Percentiles rank a stretch among this genome's conserved stretches.
These are phyloP conservation scores for Rhagium mordax DNA, from an alignment of 2,888 invertebrate genomes.

Conservation along the genomic window DNA sequence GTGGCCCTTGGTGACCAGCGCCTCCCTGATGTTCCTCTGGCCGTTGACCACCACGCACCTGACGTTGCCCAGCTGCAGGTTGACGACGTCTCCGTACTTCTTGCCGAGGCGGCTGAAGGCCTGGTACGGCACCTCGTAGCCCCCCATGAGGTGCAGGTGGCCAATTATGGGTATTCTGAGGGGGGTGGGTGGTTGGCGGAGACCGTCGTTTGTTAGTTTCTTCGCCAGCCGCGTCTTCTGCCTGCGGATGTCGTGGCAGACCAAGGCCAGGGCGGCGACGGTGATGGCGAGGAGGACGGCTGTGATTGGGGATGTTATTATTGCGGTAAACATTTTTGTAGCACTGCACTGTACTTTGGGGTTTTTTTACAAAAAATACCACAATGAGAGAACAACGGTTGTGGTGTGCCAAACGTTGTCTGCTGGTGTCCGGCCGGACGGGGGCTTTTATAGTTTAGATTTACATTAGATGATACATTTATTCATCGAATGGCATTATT, in stretches of 20 bases:
- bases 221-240: slow-evolving; percentile 24
- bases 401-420: slow-evolving; percentile 23
- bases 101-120: slow-evolving; percentile 72
- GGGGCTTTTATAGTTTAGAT: slow-evolving; percentile 28
- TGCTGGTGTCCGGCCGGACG: neutral
- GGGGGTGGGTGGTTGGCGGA: slow-evolving; percentile 71
- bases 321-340: neutral
- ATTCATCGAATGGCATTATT: slow-evolving; percentile 18
- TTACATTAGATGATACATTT: slow-evolving; percentile 33
- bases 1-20: slow-evolving; percentile 73
- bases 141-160: slow-evolving; percentile 73
- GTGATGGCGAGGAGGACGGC: slow-evolving; percentile 33
- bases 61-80: slow-evolving; percentile 73
- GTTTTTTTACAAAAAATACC: slow-evolving; percentile 25
- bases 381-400: slow-evolving; percentile 27
- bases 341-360: slow-evolving; percentile 22
- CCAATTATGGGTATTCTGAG: slow-evolving; percentile 74
- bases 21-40: slow-evolving; percentile 74
- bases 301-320: slow-evolving; percentile 20
- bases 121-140: slow-evolving; percentile 75
- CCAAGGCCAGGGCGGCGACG: slow-evolving; percentile 16
- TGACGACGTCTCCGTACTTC: slow-evolving; percentile 73
- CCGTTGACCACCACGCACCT: slow-evolving; percentile 75
- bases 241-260: slow-evolving; percentile 26
- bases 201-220: slow-evolving; percentile 22